These are phyloP conservation scores for Belonocnema kinseyi DNA, from an alignment of 1,140 invertebrate species.

Conservation along the genomic window DNA sequence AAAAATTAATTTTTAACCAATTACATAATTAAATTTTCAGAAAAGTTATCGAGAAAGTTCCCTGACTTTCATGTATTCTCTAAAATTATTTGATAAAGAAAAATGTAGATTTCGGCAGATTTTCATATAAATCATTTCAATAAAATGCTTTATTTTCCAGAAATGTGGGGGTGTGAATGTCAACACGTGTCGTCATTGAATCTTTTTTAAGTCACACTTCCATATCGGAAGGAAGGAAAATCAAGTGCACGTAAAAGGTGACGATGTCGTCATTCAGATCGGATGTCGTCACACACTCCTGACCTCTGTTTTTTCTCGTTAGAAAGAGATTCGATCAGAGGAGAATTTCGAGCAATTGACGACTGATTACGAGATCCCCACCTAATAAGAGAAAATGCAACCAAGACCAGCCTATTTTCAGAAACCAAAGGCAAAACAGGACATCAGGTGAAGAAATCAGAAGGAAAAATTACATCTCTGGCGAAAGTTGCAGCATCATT, in stretches of 20 bases:
- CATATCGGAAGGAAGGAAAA: conserved; percentile 22
- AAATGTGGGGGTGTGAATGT: conserved; percentile 8
- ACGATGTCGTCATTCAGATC: conserved; percentile 28
- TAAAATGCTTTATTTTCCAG: not conserved
- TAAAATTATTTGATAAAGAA: too few species aligned
- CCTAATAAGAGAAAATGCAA: conserved; percentile 27
- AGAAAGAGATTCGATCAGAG: not conserved
- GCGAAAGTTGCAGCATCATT: conserved; percentile 17
- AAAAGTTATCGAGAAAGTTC: too few species aligned
- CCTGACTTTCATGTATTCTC: too few species aligned
- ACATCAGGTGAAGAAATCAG: not conserved
- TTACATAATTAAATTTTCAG: too few species aligned
- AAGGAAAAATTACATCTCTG: not conserved
- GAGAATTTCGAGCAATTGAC: conserved; percentile 6
- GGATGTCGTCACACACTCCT: conserved; percentile 1
- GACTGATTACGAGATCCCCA: not conserved
- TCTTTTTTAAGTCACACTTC: conserved; percentile 6
- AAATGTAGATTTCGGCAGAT: too few species aligned
- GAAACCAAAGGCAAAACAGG: conserved; percentile 12
- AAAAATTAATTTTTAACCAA: too few species aligned
- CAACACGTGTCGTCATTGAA: conserved; percentile 5
- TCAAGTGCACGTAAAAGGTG: conserved; percentile 17
- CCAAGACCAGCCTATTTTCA: conserved; percentile 21
- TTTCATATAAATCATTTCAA: too few species aligned
- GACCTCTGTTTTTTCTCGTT: conserved; percentile 15